A percentile compares a stretch with the other conserved stretches of the same genome.
These are phyloP conservation scores for Acanthosoma haemorrhoidale DNA, from an alignment of 2,888 invertebrate species.

Conservation along the genomic window DNA sequence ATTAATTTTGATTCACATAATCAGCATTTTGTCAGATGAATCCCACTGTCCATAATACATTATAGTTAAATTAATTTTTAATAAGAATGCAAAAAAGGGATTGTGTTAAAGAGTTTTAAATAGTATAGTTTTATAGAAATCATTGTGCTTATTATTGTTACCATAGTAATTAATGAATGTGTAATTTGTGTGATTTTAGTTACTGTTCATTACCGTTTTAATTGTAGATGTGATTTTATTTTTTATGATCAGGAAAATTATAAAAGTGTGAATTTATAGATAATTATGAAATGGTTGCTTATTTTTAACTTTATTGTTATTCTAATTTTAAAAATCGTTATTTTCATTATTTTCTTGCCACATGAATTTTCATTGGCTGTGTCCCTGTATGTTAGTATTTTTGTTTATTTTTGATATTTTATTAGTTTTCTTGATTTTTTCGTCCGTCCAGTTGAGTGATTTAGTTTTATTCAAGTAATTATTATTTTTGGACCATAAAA, in stretches of 20 bases:
- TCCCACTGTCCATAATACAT: neutral
- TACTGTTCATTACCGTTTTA: neutral
- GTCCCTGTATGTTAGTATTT: neutral
- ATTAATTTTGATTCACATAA: too few species aligned
- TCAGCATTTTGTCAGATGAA: neutral
- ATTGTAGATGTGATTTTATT: conserved; percentile 5
- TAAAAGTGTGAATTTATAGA: neutral
- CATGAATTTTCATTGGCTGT: neutral
- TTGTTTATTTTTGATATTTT: neutral
- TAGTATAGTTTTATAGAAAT: conserved; percentile 18
- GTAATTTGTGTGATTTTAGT: conserved; percentile 20
- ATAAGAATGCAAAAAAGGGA: neutral
- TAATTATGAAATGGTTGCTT: conserved; percentile 10
- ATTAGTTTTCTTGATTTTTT: neutral
- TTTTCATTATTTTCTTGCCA: neutral
- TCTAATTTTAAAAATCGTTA: conserved; percentile 12
- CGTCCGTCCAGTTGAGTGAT: neutral
- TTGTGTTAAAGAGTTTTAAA: neutral
- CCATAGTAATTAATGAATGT: conserved; percentile 18
- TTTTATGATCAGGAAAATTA: conserved; percentile 1
- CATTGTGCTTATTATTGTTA: conserved; percentile 27
- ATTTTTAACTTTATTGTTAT: neutral
- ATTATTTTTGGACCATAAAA: neutral
- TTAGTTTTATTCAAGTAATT: neutral
- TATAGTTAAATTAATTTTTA: conserved; percentile 5